A percentile compares a stretch with the other conserved stretches of the same genome.
Evolutionary conservation across 2,797 vertebrate genomes (phyloP).

Genomic region (Kryptopterus vitreolus): DNA sequence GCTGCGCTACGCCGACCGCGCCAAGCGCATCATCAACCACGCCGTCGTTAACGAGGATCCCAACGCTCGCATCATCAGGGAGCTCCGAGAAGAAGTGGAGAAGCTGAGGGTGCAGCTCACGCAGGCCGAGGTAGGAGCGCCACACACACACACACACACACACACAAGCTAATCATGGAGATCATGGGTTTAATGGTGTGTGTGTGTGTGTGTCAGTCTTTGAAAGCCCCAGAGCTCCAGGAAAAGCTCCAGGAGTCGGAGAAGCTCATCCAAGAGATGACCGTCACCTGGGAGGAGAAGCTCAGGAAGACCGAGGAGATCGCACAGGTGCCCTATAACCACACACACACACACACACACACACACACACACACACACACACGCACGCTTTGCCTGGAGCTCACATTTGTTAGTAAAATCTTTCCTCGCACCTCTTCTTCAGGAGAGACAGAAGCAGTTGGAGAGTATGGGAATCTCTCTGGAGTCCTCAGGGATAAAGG

Average conservation of each 20-base stretch:
- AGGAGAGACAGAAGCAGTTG: conserved; percentile 95
- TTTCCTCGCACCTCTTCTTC: background rate
- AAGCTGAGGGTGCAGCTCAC: conserved; percentile 94
- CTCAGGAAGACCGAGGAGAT: conserved; percentile 97
- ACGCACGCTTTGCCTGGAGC: background rate
- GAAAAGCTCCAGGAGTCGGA: conserved; percentile 97
- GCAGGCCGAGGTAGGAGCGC: conserved; percentile 86
- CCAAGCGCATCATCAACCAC: conserved; percentile 96
- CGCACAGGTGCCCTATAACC: conserved; percentile 80
- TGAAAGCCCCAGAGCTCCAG: conserved; percentile 96
- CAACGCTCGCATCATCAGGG: conserved; percentile 94
- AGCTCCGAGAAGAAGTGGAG: conserved; percentile 94
- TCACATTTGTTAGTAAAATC: background rate
- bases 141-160: background rate
- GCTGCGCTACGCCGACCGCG: conserved; percentile 92
- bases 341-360: conserved; percentile 4
- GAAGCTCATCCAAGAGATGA: conserved; percentile 95
- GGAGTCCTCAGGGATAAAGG: conserved; percentile 96
- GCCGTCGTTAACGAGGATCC: conserved; percentile 97
- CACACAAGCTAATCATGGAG: too few species aligned
- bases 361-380: background rate
- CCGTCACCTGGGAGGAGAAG: conserved; percentile 97
- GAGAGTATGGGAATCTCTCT: conserved; percentile 99
- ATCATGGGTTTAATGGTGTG: background rate
- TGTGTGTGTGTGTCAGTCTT: conserved; percentile 74